Evolutionary conservation across 2,113 vertebrate genomes (phyloP).

Genomic region (Notiomystis cincta): DNA sequence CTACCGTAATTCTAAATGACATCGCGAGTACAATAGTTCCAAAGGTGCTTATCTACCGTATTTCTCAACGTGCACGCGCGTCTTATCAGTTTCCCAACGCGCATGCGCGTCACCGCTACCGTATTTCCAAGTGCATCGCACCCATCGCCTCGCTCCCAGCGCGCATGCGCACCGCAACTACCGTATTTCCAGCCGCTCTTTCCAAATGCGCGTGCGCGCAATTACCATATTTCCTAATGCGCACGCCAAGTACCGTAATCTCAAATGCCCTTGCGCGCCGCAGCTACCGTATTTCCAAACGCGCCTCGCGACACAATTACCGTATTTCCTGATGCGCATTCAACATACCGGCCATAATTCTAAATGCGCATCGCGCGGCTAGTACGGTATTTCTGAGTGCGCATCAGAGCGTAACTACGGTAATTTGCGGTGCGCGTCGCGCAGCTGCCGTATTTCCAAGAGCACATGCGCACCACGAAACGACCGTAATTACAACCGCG

Average conservation of each 20-base stretch:
- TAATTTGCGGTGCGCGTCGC: rapidly evolving
- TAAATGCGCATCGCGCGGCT: background rate
- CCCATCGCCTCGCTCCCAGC: rapidly evolving
- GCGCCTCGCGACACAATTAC: too few species aligned
- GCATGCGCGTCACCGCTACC: background rate
- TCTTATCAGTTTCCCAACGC: rapidly evolving
- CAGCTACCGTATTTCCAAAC: rapidly evolving
- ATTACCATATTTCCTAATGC: rapidly evolving
- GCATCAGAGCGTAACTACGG: too few species aligned
- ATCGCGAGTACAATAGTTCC: background rate
- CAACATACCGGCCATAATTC: background rate
- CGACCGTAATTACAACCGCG: rapidly evolving
- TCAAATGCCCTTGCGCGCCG: rapidly evolving
- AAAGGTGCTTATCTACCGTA: rapidly evolving
- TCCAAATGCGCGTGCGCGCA: background rate
- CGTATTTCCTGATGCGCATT: rapidly evolving
- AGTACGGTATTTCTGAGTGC: background rate
- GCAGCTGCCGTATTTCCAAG: rapidly evolving
- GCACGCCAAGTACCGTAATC: rapidly evolving
- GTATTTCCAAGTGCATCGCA: background rate
- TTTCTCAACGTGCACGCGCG: rapidly evolving
- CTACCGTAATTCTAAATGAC: rapidly evolving
- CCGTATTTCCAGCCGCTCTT: rapidly evolving
- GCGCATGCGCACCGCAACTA: background rate
- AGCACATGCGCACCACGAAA: rapidly evolving